Evolutionary conservation across 2,888 invertebrate species (phyloP).

Genomic region (Limnephilus rhombicus): DNA sequence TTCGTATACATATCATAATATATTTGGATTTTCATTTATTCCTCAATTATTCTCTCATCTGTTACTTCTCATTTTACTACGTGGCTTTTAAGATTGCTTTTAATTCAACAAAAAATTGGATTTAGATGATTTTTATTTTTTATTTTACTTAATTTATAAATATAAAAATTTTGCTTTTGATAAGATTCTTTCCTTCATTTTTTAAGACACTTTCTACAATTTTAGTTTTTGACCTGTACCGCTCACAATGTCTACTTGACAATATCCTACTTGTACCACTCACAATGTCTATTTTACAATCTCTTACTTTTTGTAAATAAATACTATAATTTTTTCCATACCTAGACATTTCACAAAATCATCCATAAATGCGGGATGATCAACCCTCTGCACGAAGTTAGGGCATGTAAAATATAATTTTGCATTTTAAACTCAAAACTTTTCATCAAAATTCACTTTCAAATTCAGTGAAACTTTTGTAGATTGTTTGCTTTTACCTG

Average conservation of each 20-base stretch:
- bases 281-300: background rate
- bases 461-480: background rate
- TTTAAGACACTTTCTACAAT: background rate
- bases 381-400: slow-evolving; percentile 19
- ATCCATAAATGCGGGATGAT: slow-evolving; percentile 26
- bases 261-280: background rate
- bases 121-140: background rate
- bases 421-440: background rate
- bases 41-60: background rate
- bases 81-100: slow-evolving; percentile 19
- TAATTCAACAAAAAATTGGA: background rate
- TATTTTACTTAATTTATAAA: background rate
- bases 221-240: background rate
- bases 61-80: slow-evolving; percentile 45
- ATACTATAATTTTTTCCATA: slow-evolving; percentile 5
- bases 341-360: slow-evolving; percentile 30
- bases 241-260: background rate
- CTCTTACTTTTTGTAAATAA: slow-evolving; percentile 18
- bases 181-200: background rate
- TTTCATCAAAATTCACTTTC: background rate
- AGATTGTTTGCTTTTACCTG: background rate
- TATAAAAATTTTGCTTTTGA: background rate
- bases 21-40: background rate
- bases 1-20: background rate
- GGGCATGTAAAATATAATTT: background rate